Conservation (phyloP, 2,113 vertebrate species). For the Eptatretus burgeri region DNA sequence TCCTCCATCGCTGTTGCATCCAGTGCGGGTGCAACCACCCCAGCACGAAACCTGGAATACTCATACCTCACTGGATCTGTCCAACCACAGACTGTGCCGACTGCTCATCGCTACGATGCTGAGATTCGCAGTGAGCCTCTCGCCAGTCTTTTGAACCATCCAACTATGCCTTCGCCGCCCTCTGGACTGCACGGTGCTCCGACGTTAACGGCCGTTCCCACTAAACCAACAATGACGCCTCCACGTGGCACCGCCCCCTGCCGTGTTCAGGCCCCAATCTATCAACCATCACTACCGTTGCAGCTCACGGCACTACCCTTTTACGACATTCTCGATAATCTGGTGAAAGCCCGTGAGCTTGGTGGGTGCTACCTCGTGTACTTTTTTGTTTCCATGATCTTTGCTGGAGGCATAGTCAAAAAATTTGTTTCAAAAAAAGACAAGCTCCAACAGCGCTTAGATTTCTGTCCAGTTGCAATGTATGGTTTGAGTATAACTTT, state of each 20-base stretch:
- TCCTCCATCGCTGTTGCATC: not conserved
- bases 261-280: constrained; percentile 18
- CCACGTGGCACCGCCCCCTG: constrained; percentile 23
- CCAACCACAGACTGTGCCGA: not conserved
- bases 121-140: not conserved
- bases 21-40: not conserved
- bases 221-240: constrained; percentile 38
- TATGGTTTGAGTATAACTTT: too few relatives aligned
- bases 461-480: too few relatives aligned
- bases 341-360: constrained; percentile 63
- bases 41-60: not conserved
- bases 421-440: too few relatives aligned
- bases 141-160: constrained; percentile 11
- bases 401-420: too few relatives aligned
- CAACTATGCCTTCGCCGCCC: constrained; percentile 23
- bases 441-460: too few relatives aligned
- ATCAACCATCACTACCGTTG: constrained; percentile 20
- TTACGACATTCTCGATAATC: constrained; percentile 65
- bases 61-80: too few relatives aligned
- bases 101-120: not conserved
- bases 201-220: constrained; percentile 27
- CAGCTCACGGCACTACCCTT: constrained; percentile 71
- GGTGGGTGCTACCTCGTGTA: constrained; percentile 16
- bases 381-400: too few relatives aligned
- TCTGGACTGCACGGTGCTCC: constrained; percentile 18